Base-by-base conservation (phyloP, 1,140 invertebrate species). In the Ladona fulva region DNA sequence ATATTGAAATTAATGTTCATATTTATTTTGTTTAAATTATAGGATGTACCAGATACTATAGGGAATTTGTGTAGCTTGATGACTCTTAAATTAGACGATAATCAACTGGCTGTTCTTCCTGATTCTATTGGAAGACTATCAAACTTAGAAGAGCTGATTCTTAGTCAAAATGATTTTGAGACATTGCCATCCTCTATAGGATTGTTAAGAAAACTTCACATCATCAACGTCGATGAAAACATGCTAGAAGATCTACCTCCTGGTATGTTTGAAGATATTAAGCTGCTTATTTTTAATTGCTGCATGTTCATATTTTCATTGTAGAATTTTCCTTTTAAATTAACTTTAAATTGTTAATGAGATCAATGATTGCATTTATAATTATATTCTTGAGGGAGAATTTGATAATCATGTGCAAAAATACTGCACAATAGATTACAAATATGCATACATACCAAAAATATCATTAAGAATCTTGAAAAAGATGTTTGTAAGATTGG, bases 191-290 rank as follows among this genome's bases (percentile, higher is more conserved):
- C 90, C 75, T 93, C 93, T 14, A 92, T 98, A 82, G 97, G 97
- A 29, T 88, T 96, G 74, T 86, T 97, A 77, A 87, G 94, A 73
- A 95, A 95, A 84, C 84, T 98, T 42, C 90, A 94, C 80, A 95
- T 93, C 81, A 87, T 98, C 0, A 94, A 95, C 84, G 89, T 92
- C 79, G 96, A 97, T 87, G 92, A 95, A 83, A 98, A 98, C 87
- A 90, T 92, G 82, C 83, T 98, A 76, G 87, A 89, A 78, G 88
- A 88, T 80, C 86, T 98, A 80, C 96, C 96, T 78, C 88, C 91
- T 84, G 85, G 88, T 89, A 82, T 80, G n/a, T 10, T 5, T 77
- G 25, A 77, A 5, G n/a, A n/a, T n/a, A n/a, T n/a, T n/a, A n/a
- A n/a, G n/a, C n/a, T n/a, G n/a, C n/a, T n/a, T n/a, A n/a, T n/a